phyloP scores from a whole-genome alignment of 2,113 vertebrate species.

The Dipodomys merriami region DNA sequence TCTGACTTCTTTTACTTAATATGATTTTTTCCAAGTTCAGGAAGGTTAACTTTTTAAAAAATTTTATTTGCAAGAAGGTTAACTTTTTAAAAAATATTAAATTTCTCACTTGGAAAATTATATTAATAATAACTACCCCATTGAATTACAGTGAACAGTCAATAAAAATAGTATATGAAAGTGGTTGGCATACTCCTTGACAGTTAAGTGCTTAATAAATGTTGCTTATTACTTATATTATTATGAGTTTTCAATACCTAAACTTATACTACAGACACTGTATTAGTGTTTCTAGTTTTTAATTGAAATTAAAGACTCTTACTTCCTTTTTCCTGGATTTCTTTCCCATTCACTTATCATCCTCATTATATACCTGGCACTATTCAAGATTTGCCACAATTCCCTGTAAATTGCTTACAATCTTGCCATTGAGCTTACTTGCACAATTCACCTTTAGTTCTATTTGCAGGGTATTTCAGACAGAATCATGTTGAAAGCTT shows the following conservation, averaged over 20 bases:
- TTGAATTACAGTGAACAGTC: neutral
- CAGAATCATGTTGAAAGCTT: neutral
- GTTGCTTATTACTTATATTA: neutral
- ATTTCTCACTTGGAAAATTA: constrained; percentile 10
- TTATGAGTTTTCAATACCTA: neutral
- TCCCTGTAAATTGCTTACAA: neutral
- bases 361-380: neutral
- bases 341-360: neutral
- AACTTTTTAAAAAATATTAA: neutral
- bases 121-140: neutral
- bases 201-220: neutral
- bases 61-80: too few relatives aligned
- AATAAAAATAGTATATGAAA: neutral
- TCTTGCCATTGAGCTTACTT: neutral
- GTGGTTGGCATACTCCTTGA: neutral
- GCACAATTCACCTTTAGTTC: neutral
- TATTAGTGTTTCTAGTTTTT: neutral
- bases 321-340: neutral
- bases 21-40: too few relatives aligned
- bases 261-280: neutral
- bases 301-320: neutral
- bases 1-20: too few relatives aligned
- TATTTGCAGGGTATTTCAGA: neutral
- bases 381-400: neutral
- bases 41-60: too few relatives aligned